Percentiles rank a stretch among this genome's conserved stretches.
These are phyloP conservation scores for Alsophila aescularia DNA, from an alignment of 2,888 invertebrate species.

Conservation along the genomic window DNA sequence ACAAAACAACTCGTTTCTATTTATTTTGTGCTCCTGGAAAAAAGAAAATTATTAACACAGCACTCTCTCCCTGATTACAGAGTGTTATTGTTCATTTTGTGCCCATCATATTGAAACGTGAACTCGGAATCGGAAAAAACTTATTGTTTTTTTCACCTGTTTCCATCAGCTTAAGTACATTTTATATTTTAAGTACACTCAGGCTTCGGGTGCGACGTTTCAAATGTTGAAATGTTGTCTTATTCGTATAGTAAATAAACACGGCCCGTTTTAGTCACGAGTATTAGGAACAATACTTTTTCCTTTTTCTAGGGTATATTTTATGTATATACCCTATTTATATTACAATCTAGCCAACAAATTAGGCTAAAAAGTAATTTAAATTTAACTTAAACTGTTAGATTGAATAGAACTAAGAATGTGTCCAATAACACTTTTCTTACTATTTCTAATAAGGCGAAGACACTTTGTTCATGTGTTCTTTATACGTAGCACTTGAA, in stretches of 20 bases:
- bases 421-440: no score
- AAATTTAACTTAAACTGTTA: no score
- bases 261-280: neutral
- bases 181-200: constrained; percentile 13
- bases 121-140: constrained; percentile 1
- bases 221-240: constrained; percentile 3
- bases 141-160: constrained; percentile 17
- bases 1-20: no score
- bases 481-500: no score
- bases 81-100: constrained; percentile 18
- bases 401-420: no score
- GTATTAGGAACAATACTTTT: neutral
- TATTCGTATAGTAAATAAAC: neutral
- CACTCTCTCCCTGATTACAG: neutral
- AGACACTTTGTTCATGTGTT: no score
- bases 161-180: constrained; percentile 21
- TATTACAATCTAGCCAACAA: no score
- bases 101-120: constrained; percentile 5
- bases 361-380: no score
- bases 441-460: no score
- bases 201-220: constrained; percentile 3
- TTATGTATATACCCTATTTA: no score
- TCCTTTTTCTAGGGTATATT: neutral
- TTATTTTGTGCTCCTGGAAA: neutral
- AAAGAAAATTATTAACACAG: constrained; percentile 6